A percentile compares a stretch with the other conserved stretches of the same genome.
Conservation (phyloP, 2,888 invertebrate species). For the Thumatha senex region DNA sequence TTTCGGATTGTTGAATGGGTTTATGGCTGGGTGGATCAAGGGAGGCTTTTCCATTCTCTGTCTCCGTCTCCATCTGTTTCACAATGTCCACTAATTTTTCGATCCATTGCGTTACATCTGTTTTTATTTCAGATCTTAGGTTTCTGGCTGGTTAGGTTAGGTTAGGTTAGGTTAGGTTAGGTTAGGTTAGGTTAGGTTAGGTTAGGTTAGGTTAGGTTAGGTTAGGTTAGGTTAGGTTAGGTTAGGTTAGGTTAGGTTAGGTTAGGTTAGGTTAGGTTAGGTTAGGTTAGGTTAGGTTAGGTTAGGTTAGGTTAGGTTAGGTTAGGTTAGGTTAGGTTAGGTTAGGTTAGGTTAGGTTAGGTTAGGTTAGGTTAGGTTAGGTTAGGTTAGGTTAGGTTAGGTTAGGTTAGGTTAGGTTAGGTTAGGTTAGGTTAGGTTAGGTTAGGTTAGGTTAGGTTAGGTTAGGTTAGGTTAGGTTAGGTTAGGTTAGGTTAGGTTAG, state of each 20-base stretch:
- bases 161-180: too few species aligned
- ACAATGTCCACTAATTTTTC: too few species aligned
- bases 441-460: conserved; percentile 5
- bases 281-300: conserved; percentile 5
- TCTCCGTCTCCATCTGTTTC: too few species aligned
- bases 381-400: conserved; percentile 8
- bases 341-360: neutral
- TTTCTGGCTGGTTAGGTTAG: too few species aligned
- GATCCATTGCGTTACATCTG: too few species aligned
- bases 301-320: neutral
- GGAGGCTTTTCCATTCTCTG: too few species aligned
- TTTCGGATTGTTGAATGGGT: too few species aligned
- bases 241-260: conserved; percentile 5
- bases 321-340: neutral
- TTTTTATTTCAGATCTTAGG: too few species aligned
- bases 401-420: conserved; percentile 6
- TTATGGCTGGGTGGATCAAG: too few species aligned
- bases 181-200: conserved; percentile 9
- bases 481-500: too few species aligned
- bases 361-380: conserved; percentile 5
- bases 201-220: conserved; percentile 8
- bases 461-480: too few species aligned
- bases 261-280: conserved; percentile 5
- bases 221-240: conserved; percentile 5
- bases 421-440: conserved; percentile 8